These are phyloP conservation scores for Slavum lentiscoides DNA, from an alignment of 2,888 invertebrate genomes.

Conservation along the genomic window DNA sequence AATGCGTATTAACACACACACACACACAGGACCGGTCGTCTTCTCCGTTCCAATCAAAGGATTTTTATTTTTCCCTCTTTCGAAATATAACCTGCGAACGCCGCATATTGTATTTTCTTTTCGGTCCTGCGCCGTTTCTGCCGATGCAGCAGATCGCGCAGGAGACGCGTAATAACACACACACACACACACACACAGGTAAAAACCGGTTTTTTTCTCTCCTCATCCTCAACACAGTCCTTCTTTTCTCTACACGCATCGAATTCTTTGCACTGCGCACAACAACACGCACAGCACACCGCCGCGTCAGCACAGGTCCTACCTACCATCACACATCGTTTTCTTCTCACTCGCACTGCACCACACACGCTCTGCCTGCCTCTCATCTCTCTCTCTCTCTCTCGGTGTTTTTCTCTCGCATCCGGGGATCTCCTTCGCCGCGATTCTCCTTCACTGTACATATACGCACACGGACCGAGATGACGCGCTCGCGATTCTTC, in stretches of 20 bases:
- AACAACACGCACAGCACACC: neutral
- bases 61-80: neutral
- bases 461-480: neutral
- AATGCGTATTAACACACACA: too few species aligned
- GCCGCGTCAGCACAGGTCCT: neutral
- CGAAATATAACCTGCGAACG: too few species aligned
- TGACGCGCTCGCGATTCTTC: conserved; percentile 4
- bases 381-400: too few species aligned
- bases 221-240: neutral
- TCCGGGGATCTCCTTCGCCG: neutral
- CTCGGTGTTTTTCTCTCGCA: neutral
- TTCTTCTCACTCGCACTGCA: too few species aligned
- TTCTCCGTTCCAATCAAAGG: neutral
- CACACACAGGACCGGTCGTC: neutral
- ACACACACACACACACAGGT: conserved; percentile 13
- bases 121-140: too few species aligned
- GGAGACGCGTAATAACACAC: neutral
- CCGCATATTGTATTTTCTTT: neutral
- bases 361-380: too few species aligned
- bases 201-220: conserved; percentile 44
- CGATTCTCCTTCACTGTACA: neutral
- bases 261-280: neutral
- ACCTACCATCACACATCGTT: too few species aligned
- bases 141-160: conserved; percentile 6
- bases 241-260: conserved; percentile 4